Evolutionary conservation across 1,140 invertebrate genomes (phyloP), one percentile per base, ranked within the genome.

Genomic region (Bombus vancouverensis): DNA sequence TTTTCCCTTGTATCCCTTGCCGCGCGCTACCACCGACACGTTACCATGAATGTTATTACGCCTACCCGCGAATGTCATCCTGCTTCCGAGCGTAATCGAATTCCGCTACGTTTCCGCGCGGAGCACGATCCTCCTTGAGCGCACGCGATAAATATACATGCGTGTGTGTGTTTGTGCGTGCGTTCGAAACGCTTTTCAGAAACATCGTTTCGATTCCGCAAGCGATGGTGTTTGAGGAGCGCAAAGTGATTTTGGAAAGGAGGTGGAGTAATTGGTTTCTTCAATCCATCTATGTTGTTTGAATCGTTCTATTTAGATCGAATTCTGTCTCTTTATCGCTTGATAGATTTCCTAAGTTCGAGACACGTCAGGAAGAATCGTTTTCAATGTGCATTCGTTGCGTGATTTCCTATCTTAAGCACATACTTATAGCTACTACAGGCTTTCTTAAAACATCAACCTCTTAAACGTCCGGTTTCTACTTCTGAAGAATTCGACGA

Each of bases 31-130:
- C 37, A 28, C 22, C 65, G 44, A 78, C 84, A 37, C 66, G 47
- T 62, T 66, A 70, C 44, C 44, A 75, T 82, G 62, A 75, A 86
- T 85, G 57, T 85, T 85, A 80, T 85, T 85, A 80, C 68, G 34
- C 47, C 53, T 78, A 71, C 62, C 83, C 25, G 44, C 25, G 74
- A 47, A 62, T n/a, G n/a, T 53, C 73, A 34, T 6, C 15, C 75
- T 44, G 15, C 6, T 39, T 9, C 39, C 44, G 8, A 34, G 22
- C 53, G 39, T 70, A 78, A 83, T 76, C 83, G 47, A 44, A 39
- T 59, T 82, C 57, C 28, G 12, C 25, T 8, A 25, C 66, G 66
- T 71, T 47, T 74, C 34, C 65, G 62, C 44, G 6, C 18, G 25
- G 28, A 42, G 6, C n/a, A 15, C 42, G 32, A 37, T 15, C 39